A percentile compares a stretch with the other conserved stretches of the same genome.
Conservation (phyloP, 2,888 invertebrate species). For the Lamellibrachia satsuma region DNA sequence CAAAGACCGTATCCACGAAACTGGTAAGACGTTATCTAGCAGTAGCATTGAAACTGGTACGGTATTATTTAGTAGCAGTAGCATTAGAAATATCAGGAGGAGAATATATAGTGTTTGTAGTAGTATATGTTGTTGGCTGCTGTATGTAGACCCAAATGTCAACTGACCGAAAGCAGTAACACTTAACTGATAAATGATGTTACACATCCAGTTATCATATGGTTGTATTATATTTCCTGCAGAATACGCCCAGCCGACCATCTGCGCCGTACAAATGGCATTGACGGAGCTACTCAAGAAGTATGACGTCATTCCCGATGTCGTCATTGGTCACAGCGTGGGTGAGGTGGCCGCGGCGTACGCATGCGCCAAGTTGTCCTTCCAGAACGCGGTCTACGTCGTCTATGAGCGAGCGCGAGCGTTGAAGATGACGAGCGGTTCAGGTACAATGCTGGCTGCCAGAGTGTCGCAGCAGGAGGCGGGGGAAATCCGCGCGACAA, state of each 20-base stretch:
- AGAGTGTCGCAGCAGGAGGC: background rate
- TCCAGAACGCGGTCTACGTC: constrained; percentile 6
- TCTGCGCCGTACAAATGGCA: constrained; percentile 1
- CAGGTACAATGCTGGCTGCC: background rate
- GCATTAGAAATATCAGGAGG: constrained; percentile 22
- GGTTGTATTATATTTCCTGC: background rate
- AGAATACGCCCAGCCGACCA: constrained; percentile 18
- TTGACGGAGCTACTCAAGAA: background rate
- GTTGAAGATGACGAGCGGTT: background rate
- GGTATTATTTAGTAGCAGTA: constrained; percentile 14
- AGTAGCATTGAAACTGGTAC: constrained; percentile 22
- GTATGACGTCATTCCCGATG: constrained; percentile 13
- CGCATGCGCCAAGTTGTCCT: background rate
- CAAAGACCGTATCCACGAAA: background rate
- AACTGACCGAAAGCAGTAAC: background rate
- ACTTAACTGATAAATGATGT: background rate
- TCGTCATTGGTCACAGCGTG: constrained; percentile 18
- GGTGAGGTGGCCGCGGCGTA: constrained; percentile 18
- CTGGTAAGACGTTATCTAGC: background rate
- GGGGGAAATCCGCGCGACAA: background rate
- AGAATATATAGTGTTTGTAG: background rate
- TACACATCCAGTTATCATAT: background rate
- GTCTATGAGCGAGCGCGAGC: background rate
- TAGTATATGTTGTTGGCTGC: background rate
- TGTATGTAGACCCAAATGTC: background rate